phyloP scores from a whole-genome alignment of 1,140 invertebrate genomes.

The Caenorhabditis tropicalis region DNA sequence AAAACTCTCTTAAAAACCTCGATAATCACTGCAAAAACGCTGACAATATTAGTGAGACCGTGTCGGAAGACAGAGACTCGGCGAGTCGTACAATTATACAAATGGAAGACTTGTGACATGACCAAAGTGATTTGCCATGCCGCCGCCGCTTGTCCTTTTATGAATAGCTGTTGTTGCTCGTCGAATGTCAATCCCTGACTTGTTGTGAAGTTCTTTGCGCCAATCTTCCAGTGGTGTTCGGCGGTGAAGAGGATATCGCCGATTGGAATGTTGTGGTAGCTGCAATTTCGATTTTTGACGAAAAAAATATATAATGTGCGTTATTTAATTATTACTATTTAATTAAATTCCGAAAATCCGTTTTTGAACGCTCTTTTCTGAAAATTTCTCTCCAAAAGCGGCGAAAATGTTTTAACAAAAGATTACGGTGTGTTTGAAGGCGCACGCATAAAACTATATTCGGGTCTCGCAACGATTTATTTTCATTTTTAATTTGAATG shows the following conservation, averaged over 20 bases:
- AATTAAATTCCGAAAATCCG: no score
- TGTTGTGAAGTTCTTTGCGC: constrained; percentile 65
- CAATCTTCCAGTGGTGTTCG: constrained; percentile 65
- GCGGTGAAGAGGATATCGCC: constrained; percentile 67
- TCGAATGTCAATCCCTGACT: constrained; percentile 53
- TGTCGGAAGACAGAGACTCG: constrained; percentile 70
- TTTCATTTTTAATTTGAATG: no score
- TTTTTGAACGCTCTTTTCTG: background rate
- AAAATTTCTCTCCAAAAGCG: background rate
- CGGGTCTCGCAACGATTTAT: no score
- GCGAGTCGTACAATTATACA: constrained; percentile 71
- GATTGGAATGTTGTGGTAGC: constrained; percentile 64
- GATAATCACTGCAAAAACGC: constrained; percentile 69
- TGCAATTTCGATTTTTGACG: no score
- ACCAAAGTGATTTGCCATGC: constrained; percentile 71
- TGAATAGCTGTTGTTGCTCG: constrained; percentile 63
- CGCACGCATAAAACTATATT: no score
- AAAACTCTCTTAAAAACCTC: constrained; percentile 59
- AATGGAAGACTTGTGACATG: constrained; percentile 69
- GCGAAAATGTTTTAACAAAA: no score
- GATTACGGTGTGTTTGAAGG: no score
- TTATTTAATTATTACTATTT: no score
- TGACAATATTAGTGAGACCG: constrained; percentile 69
- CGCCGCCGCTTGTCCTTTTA: constrained; percentile 67
- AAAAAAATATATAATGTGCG: no score